phyloP scores from a whole-genome alignment of 2,797 vertebrate species.

The Natrix natrix region DNA sequence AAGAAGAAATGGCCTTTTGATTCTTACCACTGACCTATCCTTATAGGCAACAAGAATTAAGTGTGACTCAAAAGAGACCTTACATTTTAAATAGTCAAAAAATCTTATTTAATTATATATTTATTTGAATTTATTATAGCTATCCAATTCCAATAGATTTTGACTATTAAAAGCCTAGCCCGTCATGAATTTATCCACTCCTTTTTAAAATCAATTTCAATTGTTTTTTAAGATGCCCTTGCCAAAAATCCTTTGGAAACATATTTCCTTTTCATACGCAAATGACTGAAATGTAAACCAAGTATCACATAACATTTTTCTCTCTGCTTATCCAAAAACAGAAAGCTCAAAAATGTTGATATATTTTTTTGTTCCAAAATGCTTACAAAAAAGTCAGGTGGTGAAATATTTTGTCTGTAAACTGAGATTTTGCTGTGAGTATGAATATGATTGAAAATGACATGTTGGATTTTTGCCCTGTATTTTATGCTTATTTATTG shows the following conservation, averaged over 20 bases:
- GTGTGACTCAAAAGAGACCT: not conserved
- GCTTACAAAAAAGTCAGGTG: conserved; percentile 18
- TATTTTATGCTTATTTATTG: conserved; percentile 9
- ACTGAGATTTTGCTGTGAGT: not conserved
- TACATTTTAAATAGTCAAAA: not conserved
- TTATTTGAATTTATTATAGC: not conserved
- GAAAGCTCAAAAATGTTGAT: not conserved
- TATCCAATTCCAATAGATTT: not conserved
- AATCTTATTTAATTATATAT: not conserved
- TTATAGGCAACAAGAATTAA: not conserved
- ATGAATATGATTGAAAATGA: conserved; percentile 26
- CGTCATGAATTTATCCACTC: not conserved
- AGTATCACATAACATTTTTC: not conserved
- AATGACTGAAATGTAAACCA: not conserved
- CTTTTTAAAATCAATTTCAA: not conserved
- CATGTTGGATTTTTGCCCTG: not conserved
- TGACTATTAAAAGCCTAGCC: not conserved
- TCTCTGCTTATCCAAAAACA: not conserved
- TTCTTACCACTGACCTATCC: not conserved
- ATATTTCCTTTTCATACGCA: not conserved
- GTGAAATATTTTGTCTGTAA: not conserved
- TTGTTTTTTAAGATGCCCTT: not conserved
- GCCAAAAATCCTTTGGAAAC: not conserved
- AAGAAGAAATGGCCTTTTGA: not conserved
- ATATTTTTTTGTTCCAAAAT: conserved; percentile 13